These are phyloP conservation scores for Rhimphoctona megacephalus DNA, from an alignment of 2,888 invertebrate genomes.

Conservation along the genomic window DNA sequence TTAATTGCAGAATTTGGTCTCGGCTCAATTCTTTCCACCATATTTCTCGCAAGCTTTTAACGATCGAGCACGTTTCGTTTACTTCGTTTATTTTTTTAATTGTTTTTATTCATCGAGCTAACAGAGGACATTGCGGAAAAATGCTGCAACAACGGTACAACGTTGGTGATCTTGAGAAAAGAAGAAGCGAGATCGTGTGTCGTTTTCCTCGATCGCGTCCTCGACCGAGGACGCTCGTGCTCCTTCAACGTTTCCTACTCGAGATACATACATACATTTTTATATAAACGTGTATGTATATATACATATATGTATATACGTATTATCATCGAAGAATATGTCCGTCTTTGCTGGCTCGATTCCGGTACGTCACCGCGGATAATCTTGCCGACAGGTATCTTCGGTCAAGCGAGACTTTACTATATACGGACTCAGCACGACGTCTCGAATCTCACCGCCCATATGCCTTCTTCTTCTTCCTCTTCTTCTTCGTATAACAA, in stretches of 20 bases:
- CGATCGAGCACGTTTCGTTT: constrained; percentile 54
- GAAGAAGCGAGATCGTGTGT: constrained; percentile 54
- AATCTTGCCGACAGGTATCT: constrained; percentile 69
- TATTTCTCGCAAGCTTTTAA: constrained; percentile 38
- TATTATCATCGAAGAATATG: constrained; percentile 54
- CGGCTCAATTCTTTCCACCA: background rate
- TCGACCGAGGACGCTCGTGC: constrained; percentile 68
- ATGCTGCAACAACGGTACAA: constrained; percentile 65
- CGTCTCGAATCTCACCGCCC: constrained; percentile 52
- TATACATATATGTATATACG: background rate
- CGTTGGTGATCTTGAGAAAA: constrained; percentile 43
- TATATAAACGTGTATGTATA: background rate
- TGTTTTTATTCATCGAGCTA: constrained; percentile 35
- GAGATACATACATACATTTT: constrained; percentile 13
- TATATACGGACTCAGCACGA: constrained; percentile 48
- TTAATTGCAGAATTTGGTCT: background rate
- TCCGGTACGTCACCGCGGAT: constrained; percentile 60
- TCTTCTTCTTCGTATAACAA: constrained; percentile 39
- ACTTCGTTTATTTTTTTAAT: constrained; percentile 7
- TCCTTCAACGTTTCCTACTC: constrained; percentile 45
- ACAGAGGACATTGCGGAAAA: constrained; percentile 62
- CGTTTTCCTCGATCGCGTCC: constrained; percentile 65
- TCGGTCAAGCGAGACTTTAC: constrained; percentile 66
- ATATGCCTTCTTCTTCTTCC: constrained; percentile 36
- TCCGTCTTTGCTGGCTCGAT: constrained; percentile 46